Base-by-base conservation (phyloP, 2,888 invertebrate genomes). In the Patella depressa region DNA sequence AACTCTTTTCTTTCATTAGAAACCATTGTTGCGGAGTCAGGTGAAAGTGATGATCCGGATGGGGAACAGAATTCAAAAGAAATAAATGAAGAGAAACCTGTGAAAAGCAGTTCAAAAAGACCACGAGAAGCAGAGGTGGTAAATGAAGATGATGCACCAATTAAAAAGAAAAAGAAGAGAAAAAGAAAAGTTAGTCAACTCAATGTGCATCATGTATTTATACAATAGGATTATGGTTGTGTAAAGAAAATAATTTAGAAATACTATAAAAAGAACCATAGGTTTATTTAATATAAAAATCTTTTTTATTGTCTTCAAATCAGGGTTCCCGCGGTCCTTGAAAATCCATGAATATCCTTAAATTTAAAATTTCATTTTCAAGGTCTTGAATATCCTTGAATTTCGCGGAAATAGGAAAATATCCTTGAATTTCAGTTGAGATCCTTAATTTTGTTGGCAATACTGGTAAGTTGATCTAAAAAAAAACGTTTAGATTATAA, bases 141-240 rank as follows among this genome's bases (percentile, higher is more conserved):
- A 24, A 7, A 15, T 17, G 53, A 53, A 54, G 72, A 72, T 65
- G 65, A 65, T 2, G 12, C 19, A 65, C 65, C 19, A 24, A 19
- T 24, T 45, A 73, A 34, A 74, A 71, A 80, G 72, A 81, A 80
- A 72, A 81, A 75, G 65, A 80, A 76, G 70, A 79, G 73, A 72
- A 80, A 78, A 57, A 81, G 78, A 74, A 73, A 76, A 11, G 80
- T 77, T 78, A 45, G 45, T 45, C 1, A 45, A 24, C 24, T 24
- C 24, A 1, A 45, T 45, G 9, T 45, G 45, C 45, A 45, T 34
- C 34, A 34, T 34, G 34, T 34, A 34, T 45, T 45, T 45, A 7
- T 45, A 45, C 45, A 45, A 45, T 45, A 45, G 45, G 45, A 45
- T 45, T 45, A 45, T 45, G 7, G 45, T 45, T 45, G 45, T 45